Conservation (phyloP, 2,888 invertebrate species). For the Calephelis perditalis region DNA sequence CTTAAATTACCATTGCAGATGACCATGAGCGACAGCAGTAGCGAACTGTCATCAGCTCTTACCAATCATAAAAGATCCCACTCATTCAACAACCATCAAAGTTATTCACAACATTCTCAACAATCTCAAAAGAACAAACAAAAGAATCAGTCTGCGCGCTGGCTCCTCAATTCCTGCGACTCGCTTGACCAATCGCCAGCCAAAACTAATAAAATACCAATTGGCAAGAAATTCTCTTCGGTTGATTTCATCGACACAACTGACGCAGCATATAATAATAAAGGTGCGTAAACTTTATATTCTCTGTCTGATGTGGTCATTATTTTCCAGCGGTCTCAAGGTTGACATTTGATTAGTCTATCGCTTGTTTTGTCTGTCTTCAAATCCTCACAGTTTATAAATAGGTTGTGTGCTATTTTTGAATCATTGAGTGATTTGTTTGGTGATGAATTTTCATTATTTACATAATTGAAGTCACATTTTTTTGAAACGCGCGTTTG, state of each 20-base stretch:
- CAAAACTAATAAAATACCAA: constrained; percentile 68
- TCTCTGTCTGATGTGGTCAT: constrained; percentile 5
- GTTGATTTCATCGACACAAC: constrained; percentile 74
- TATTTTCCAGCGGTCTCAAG: constrained; percentile 4
- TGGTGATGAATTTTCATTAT: no score
- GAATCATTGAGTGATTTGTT: no score
- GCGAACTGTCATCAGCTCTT: constrained; percentile 68
- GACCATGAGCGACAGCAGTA: constrained; percentile 80
- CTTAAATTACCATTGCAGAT: constrained; percentile 66
- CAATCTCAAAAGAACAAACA: constrained; percentile 80
- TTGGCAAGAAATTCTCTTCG: constrained; percentile 78
- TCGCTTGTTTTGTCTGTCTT: no score
- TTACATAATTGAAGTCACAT: no score
- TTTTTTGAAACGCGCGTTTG: no score
- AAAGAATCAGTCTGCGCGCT: constrained; percentile 77
- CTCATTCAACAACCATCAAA: constrained; percentile 84
- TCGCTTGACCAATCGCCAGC: constrained; percentile 68
- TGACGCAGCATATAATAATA: constrained; percentile 75
- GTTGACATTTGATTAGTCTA: not conserved
- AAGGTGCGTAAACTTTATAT: constrained; percentile 52
- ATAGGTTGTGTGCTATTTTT: no score
- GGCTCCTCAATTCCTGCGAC: constrained; percentile 72
- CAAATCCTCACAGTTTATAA: no score
- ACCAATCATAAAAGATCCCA: constrained; percentile 83
- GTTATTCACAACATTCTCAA: constrained; percentile 81